Percentiles rank a stretch among this genome's conserved stretches.
Conservation (phyloP, 2,888 invertebrate species). For the Agonopterix arenella region DNA sequence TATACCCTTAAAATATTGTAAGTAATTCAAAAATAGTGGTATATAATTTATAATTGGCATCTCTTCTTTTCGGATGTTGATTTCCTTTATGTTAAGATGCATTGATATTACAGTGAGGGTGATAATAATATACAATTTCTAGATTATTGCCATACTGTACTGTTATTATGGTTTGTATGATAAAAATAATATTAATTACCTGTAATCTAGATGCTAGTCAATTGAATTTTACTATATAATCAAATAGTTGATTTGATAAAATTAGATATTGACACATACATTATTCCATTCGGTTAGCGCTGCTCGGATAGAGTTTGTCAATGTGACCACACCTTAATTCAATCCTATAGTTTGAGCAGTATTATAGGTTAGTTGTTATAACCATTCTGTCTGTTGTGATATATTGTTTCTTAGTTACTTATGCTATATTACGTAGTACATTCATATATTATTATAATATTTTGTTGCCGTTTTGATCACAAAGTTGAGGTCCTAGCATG, state of each 20-base stretch:
- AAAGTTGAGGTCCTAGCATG: no score
- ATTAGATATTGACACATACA: conserved; percentile 23
- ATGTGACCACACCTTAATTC: conserved; percentile 23
- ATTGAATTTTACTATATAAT: conserved; percentile 51
- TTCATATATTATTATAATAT: not conserved
- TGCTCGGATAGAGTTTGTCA: no score
- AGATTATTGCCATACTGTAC: conserved; percentile 1
- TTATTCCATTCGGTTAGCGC: no score
- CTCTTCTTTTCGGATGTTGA: no score
- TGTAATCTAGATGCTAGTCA: conserved; percentile 69
- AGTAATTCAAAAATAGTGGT: no score
- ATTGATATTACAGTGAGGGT: conserved; percentile 1
- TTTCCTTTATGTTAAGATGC: not conserved
- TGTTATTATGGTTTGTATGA: conserved; percentile 2
- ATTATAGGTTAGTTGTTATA: conserved; percentile 71
- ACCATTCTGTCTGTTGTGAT: conserved; percentile 58
- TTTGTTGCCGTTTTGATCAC: not conserved
- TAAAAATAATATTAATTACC: not conserved
- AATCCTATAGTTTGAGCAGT: conserved; percentile 60
- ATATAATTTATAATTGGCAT: not conserved
- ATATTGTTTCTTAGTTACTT: conserved; percentile 17
- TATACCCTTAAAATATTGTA: no score
- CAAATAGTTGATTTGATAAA: conserved; percentile 47
- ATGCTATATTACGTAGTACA: not conserved
- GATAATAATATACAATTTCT: conserved; percentile 5